Conservation (phyloP, 2,888 invertebrate species). For the Pheosia tremula region DNA sequence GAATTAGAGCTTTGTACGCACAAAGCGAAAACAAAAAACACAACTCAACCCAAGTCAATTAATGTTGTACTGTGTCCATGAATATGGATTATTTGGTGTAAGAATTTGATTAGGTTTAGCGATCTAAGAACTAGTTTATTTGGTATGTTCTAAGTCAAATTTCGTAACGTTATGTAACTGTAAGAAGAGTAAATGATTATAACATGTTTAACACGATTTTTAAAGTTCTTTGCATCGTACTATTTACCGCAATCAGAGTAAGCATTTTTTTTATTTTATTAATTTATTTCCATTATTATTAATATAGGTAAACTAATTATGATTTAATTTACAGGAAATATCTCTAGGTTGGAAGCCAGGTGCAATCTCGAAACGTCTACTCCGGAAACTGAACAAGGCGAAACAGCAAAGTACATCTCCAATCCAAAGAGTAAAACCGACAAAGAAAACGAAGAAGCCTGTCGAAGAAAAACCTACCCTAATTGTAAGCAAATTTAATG, state of each 20-base stretch:
- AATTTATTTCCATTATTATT: constrained; percentile 6
- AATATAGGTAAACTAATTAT: neutral
- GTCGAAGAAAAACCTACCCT: constrained; percentile 62
- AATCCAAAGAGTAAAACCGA: constrained; percentile 35
- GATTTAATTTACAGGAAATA: constrained; percentile 44
- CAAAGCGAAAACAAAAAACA: neutral
- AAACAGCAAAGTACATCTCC: constrained; percentile 41
- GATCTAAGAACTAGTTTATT: constrained; percentile 52
- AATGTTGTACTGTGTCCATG: constrained; percentile 34
- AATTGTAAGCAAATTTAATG: constrained; percentile 61
- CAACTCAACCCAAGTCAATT: constrained; percentile 6
- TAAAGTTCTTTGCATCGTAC: neutral
- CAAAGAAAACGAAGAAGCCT: constrained; percentile 55
- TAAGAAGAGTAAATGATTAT: constrained; percentile 31
- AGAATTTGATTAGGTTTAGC: constrained; percentile 46
- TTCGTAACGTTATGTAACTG: constrained; percentile 64
- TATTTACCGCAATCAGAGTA: constrained; percentile 19
- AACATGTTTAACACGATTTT: neutral
- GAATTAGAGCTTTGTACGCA: constrained; percentile 23
- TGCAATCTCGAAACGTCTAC: constrained; percentile 66
- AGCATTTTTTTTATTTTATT: constrained; percentile 32
- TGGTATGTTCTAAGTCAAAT: constrained; percentile 66
- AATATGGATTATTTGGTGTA: constrained; percentile 37
- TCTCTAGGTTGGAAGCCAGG: constrained; percentile 72
- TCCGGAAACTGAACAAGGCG: constrained; percentile 59